These are phyloP conservation scores for Grammomys dolichurus DNA, from an alignment of 2,113 vertebrate species.

Conservation along the genomic window DNA sequence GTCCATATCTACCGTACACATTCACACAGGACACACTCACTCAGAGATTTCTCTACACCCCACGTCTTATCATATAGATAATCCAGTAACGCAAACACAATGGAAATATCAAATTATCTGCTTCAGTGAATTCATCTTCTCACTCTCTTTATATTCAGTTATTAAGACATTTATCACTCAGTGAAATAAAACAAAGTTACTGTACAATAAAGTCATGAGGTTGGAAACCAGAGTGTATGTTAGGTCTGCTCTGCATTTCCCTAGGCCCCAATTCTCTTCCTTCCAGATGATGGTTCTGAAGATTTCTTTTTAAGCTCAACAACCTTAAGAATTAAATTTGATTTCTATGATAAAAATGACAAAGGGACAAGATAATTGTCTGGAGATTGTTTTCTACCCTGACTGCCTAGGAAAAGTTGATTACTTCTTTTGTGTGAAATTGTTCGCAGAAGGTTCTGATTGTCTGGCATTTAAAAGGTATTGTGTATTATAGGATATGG, in stretches of 20 bases:
- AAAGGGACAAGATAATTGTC: neutral
- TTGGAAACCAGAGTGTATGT: neutral
- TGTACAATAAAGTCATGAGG: constrained; percentile 12
- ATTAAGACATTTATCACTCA: constrained; percentile 53
- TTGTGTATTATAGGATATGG: neutral
- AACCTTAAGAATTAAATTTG: constrained; percentile 29
- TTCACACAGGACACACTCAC: neutral
- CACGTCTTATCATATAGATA: neutral
- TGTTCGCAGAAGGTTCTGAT: constrained; percentile 27
- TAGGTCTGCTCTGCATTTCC: neutral
- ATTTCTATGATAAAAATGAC: constrained; percentile 50
- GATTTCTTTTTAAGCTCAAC: constrained; percentile 26
- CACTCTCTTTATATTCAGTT: constrained; percentile 48
- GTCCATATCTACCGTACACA: neutral
- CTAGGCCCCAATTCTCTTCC: neutral
- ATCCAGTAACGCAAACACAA: constrained; percentile 50
- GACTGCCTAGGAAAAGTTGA: constrained; percentile 12
- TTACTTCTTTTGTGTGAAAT: constrained; percentile 30
- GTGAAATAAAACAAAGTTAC: neutral
- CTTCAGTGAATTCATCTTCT: constrained; percentile 33
- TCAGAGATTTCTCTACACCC: neutral
- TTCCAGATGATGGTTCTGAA: neutral
- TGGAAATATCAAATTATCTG: constrained; percentile 46
- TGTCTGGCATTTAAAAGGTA: constrained; percentile 38
- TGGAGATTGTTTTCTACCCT: constrained; percentile 34